Conservation (phyloP, 2,113 vertebrate species). For the Chamaetylas fuelleborni region DNA sequence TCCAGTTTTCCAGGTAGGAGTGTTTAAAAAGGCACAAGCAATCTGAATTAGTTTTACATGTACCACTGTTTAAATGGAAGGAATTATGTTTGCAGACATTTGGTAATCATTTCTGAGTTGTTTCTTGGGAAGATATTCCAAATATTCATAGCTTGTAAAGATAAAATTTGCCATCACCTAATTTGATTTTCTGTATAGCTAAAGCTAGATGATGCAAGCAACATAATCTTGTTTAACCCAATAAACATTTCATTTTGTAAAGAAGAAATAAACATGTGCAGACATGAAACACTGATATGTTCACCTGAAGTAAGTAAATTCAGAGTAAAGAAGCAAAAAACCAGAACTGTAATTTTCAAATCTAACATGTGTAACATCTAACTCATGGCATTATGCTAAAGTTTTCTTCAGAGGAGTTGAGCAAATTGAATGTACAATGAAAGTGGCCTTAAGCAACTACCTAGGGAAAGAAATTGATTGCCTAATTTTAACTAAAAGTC, state of each 20-base stretch:
- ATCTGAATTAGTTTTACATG: not conserved
- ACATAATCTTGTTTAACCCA: not conserved
- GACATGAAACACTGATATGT: not conserved
- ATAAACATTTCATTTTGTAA: not conserved
- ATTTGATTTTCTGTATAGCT: not conserved
- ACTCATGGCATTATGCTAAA: not conserved
- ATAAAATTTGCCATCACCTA: not conserved
- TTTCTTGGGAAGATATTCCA: not conserved
- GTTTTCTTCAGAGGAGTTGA: slow-evolving; percentile 17
- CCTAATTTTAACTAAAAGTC: slow-evolving; percentile 60
- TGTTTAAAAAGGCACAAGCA: not conserved
- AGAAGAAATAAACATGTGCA: not conserved
- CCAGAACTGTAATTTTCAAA: not conserved
- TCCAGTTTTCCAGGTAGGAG: not conserved
- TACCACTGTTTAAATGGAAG: not conserved
- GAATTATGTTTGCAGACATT: not conserved
- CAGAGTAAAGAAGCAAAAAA: not conserved
- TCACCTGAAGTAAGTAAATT: not conserved
- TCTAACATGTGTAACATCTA: not conserved
- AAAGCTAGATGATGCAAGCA: not conserved
- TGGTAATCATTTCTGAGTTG: not conserved
- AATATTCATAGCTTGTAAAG: not conserved
- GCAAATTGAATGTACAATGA: slow-evolving; percentile 33
- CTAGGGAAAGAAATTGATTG: slow-evolving; percentile 49
- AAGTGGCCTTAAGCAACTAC: slow-evolving; percentile 33